Conservation (phyloP, 2,888 invertebrate genomes). For the Microplitis manilae region DNA sequence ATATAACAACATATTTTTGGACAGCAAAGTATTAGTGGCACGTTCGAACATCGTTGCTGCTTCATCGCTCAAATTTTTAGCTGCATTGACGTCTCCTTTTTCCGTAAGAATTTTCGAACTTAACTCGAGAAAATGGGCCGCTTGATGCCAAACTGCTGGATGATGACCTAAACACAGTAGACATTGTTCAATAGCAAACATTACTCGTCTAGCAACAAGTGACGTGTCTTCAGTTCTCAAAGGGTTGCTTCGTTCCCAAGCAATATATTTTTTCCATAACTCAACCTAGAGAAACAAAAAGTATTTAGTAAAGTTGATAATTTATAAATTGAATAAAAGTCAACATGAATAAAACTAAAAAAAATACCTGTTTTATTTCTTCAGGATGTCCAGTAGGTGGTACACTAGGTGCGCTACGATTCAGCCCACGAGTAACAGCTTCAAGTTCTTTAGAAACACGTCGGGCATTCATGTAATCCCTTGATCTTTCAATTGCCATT, state of each 20-base stretch:
- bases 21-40: constrained; percentile 90
- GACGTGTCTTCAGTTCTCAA: constrained; percentile 96
- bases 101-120: constrained; percentile 94
- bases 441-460: constrained; percentile 97
- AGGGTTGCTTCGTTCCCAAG: constrained; percentile 98
- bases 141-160: constrained; percentile 99
- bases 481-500: constrained; percentile 95
- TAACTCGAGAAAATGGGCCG: constrained; percentile 96
- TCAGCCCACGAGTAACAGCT: constrained; percentile 93
- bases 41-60: constrained; percentile 96
- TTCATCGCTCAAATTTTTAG: constrained; percentile 94
- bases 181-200: constrained; percentile 99
- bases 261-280: constrained; percentile 98
- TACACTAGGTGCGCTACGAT: constrained; percentile 94
- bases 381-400: constrained; percentile 94
- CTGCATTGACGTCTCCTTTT: constrained; percentile 95
- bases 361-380: constrained; percentile 88
- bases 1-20: constrained; percentile 93
- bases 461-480: constrained; percentile 98
- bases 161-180: constrained; percentile 96
- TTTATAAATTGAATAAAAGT: too few relatives aligned
- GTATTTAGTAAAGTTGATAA: too few relatives aligned
- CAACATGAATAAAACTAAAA: background rate
- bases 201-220: constrained; percentile 92
- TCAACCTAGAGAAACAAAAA: constrained; percentile 82